Percentiles rank a stretch among this genome's conserved stretches.
Conservation (phyloP, 2,113 vertebrate genomes). For the Neodontobutis hainanensis region DNA sequence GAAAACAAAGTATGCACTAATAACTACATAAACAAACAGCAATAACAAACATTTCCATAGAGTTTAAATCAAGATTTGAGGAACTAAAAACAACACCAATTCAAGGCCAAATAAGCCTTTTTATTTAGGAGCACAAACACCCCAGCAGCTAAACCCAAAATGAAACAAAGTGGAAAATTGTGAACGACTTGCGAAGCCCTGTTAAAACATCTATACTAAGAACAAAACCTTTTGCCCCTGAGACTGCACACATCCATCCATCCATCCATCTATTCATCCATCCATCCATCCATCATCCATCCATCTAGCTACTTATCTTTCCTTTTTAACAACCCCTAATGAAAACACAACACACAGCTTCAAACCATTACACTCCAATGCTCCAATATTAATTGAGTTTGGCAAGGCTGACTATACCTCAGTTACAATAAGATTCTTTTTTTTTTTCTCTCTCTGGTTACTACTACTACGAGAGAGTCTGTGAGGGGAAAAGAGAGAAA, state of each 20-base stretch:
- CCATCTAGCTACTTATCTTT: not conserved
- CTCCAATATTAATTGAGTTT: conserved; percentile 60
- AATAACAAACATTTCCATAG: conserved; percentile 15
- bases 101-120: conserved; percentile 35
- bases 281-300: conserved; percentile 34
- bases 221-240: conserved; percentile 14
- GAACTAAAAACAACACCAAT: conserved; percentile 39
- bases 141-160: conserved; percentile 11
- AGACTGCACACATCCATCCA: conserved; percentile 12
- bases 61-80: conserved; percentile 33
- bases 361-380: conserved; percentile 38
- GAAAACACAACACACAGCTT: conserved; percentile 37
- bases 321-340: conserved; percentile 26
- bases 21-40: not conserved
- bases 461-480: conserved; percentile 31
- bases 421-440: conserved; percentile 54
- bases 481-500: not conserved
- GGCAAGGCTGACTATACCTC: conserved; percentile 52
- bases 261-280: conserved; percentile 20
- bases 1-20: not conserved
- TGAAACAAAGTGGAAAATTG: conserved; percentile 6
- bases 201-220: conserved; percentile 40
- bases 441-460: conserved; percentile 52
- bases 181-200: conserved; percentile 10
- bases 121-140: conserved; percentile 13